Conservation (phyloP, 92 coral and sea anemone genomes). For the Epizoanthus scotinus region DNA sequence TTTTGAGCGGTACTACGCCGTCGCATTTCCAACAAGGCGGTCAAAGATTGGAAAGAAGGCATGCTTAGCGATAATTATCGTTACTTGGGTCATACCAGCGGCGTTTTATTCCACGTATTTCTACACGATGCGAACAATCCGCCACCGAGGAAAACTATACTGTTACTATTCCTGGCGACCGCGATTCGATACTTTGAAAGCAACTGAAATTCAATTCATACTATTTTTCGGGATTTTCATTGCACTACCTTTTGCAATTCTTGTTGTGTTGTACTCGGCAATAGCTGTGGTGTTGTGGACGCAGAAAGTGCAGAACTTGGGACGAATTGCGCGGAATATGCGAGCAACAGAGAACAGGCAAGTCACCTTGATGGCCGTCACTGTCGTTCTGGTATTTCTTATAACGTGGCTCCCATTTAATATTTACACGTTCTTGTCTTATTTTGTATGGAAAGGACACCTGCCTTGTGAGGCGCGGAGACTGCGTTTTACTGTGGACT, state of each 20-base stretch:
- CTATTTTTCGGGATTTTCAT: constrained; percentile 1
- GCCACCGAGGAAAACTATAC: not conserved
- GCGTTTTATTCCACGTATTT: constrained; percentile 1
- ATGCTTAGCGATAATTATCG: not conserved
- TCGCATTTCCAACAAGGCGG: constrained; percentile 9
- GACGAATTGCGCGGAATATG: not conserved
- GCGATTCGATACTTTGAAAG: not conserved
- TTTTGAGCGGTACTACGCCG: constrained; percentile 14
- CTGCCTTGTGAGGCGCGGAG: not conserved
- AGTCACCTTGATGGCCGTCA: constrained; percentile 2
- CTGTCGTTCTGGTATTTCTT: not conserved
- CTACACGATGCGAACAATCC: constrained; percentile 9
- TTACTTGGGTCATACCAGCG: not conserved
- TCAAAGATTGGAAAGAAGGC: constrained; percentile 11
- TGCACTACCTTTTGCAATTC: not conserved
- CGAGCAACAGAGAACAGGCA: constrained; percentile 3
- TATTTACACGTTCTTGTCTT: not conserved
- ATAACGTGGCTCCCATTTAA: constrained; percentile 11
- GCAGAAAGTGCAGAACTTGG: not conserved
- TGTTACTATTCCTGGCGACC: constrained; percentile 6
- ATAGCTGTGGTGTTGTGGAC: constrained; percentile 7
- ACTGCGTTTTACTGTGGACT: not conserved
- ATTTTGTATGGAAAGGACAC: not conserved
- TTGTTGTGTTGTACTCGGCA: constrained; percentile 3
- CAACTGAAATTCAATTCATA: not conserved